These are phyloP conservation scores for Lithophane leautieri DNA, from an alignment of 2,888 invertebrate genomes.

Conservation along the genomic window DNA sequence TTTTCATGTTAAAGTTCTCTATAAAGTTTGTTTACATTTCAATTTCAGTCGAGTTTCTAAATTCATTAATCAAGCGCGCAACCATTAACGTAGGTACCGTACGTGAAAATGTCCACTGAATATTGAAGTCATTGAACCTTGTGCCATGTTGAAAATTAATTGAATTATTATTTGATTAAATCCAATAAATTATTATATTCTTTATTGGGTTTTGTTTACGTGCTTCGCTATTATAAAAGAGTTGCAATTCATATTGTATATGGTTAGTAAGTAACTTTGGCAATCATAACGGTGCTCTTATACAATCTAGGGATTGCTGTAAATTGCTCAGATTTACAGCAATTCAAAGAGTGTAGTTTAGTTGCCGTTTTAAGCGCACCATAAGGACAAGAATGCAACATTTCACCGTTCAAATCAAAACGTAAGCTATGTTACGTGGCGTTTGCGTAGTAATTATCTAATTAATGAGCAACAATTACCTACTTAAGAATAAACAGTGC, in stretches of 20 bases:
- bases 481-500: conserved; percentile 32
- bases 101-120: neutral
- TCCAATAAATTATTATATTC: neutral
- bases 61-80: conserved; percentile 25
- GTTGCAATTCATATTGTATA: neutral
- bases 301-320: too few species aligned
- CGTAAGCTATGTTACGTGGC: neutral
- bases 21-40: conserved; percentile 20
- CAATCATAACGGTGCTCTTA: too few species aligned
- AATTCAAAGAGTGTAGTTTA: too few species aligned
- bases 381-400: neutral
- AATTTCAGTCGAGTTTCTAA: conserved; percentile 20
- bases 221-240: neutral
- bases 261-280: neutral
- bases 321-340: too few species aligned
- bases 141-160: neutral
- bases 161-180: neutral
- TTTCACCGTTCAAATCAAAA: neutral
- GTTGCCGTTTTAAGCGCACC: too few species aligned
- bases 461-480: conserved; percentile 28
- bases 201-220: neutral
- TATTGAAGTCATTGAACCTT: neutral
- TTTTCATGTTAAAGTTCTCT: conserved; percentile 12
- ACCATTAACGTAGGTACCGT: conserved; percentile 1
- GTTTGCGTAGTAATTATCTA: conserved; percentile 1